Conservation (phyloP, 2,797 vertebrate species). For the Dallia pectoralis region DNA sequence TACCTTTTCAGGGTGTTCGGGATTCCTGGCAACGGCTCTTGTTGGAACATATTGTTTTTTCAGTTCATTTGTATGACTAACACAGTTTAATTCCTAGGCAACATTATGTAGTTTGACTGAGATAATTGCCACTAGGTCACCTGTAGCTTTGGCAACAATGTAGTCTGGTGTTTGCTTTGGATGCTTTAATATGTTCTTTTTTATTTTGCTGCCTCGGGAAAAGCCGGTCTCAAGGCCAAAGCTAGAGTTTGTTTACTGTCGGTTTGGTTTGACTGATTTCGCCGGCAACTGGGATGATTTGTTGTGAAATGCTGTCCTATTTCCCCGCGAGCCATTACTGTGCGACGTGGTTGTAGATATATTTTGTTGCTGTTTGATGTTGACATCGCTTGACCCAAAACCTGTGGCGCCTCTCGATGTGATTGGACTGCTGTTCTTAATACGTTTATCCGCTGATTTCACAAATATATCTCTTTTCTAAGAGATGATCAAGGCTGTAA, state of each 20-base stretch:
- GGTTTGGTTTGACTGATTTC: background rate
- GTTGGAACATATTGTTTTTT: background rate
- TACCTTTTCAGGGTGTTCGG: too few species aligned
- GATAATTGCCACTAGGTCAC: background rate
- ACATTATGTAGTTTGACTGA: background rate
- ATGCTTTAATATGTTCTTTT: background rate
- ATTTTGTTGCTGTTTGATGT: background rate
- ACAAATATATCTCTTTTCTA: background rate
- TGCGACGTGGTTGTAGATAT: background rate
- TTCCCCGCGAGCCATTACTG: background rate
- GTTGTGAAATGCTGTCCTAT: background rate
- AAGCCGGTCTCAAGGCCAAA: background rate
- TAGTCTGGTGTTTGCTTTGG: background rate
- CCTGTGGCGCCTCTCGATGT: background rate
- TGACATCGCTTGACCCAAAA: background rate
- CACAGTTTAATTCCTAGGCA: background rate
- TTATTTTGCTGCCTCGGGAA: background rate
- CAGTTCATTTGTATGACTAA: background rate
- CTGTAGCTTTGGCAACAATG: background rate
- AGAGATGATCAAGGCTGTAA: background rate
- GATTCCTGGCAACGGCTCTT: too few species aligned
- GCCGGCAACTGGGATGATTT: background rate
- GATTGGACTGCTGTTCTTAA: background rate
- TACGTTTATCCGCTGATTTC: background rate
- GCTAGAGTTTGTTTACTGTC: background rate